Conservation (phyloP, 2,888 invertebrate species). For the Zaprionus bogoriensis region DNA sequence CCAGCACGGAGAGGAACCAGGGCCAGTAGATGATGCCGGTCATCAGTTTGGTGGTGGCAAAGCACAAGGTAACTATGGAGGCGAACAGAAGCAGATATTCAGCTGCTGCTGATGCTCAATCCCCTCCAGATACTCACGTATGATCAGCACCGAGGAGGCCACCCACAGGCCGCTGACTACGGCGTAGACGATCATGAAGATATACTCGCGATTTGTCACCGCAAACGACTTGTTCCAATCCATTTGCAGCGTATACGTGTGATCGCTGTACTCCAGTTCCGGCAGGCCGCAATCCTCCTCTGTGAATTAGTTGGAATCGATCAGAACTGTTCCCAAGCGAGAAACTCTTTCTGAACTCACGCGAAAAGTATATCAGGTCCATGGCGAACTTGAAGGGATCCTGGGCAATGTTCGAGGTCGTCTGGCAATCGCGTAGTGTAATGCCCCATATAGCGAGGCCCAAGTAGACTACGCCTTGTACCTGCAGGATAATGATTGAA, state of each 20-base stretch:
- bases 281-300: slow-evolving; percentile 68
- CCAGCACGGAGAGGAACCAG: slow-evolving; percentile 81
- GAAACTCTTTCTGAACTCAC: slow-evolving; percentile 66
- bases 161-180: slow-evolving; percentile 78
- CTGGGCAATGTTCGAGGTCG: slow-evolving; percentile 46
- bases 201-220: slow-evolving; percentile 71
- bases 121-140: slow-evolving; percentile 78
- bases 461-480: slow-evolving; percentile 75
- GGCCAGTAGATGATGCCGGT: slow-evolving; percentile 79
- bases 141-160: slow-evolving; percentile 70
- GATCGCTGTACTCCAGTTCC: neutral
- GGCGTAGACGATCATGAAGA: slow-evolving; percentile 75
- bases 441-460: slow-evolving; percentile 79
- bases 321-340: too few relatives aligned
- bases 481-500: slow-evolving; percentile 44
- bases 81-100: neutral
- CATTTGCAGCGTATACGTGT: slow-evolving; percentile 39
- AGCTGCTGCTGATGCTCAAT: too few relatives aligned
- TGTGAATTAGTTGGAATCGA: slow-evolving; percentile 14
- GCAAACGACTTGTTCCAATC: slow-evolving; percentile 63
- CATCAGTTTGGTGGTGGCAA: slow-evolving; percentile 67
- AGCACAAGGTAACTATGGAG: slow-evolving; percentile 70
- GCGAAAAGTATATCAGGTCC: slow-evolving; percentile 75
- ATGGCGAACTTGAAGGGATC: slow-evolving; percentile 76
- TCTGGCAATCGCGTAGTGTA: slow-evolving; percentile 62